phyloP scores from a whole-genome alignment of 2,888 invertebrate genomes.

The Eristalis tenax region DNA sequence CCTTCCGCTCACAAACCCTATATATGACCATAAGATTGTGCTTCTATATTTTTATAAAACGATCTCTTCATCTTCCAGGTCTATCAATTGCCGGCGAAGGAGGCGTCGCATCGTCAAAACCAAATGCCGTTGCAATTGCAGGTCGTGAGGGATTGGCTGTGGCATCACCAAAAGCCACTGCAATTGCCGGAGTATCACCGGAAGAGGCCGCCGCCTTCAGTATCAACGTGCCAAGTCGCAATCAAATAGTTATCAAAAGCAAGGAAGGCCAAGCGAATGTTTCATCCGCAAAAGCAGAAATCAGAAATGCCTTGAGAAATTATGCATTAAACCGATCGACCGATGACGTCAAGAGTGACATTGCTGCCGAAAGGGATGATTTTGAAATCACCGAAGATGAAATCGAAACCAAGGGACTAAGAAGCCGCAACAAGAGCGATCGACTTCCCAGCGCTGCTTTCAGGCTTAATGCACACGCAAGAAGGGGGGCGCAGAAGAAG shows the following conservation, averaged over 20 bases:
- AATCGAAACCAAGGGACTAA: not conserved
- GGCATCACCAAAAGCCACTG: conserved; percentile 87
- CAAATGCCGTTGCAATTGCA: conserved; percentile 87
- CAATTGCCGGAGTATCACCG: conserved; percentile 86
- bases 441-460: not conserved
- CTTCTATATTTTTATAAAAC: not conserved
- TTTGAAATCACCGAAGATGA: conserved; percentile 5
- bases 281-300: not conserved
- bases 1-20: too few relatives aligned
- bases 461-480: not conserved
- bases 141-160: conserved; percentile 87
- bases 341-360: conserved; percentile 19
- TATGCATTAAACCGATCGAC: not conserved
- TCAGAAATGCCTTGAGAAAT: not conserved
- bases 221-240: conserved; percentile 77
- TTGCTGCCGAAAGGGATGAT: conserved; percentile 23
- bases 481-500: not conserved
- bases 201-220: conserved; percentile 80
- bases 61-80: conserved; percentile 81
- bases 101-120: conserved; percentile 88
- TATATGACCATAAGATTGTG: too few relatives aligned
- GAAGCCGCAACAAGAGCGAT: not conserved
- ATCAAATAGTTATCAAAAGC: conserved; percentile 77
- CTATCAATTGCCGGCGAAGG: conserved; percentile 85
- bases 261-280: not conserved